Base-by-base conservation (phyloP, 2,797 vertebrate genomes). In the Sternarchorhynchus goeldii region DNA sequence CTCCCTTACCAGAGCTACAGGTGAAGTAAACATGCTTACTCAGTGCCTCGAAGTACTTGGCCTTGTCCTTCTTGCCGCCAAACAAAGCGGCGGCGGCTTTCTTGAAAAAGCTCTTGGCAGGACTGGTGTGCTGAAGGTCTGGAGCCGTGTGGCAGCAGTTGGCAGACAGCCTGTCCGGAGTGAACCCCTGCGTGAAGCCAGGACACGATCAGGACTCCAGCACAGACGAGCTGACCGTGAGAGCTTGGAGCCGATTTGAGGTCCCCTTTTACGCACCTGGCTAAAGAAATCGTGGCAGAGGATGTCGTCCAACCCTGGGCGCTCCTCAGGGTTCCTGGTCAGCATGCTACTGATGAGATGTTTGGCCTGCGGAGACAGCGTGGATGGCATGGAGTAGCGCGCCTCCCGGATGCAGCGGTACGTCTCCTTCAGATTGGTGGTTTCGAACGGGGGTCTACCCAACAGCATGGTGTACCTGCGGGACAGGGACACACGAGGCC, bases 81-180 rank as follows among this genome's bases (percentile, higher is more conserved):
- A 96, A 96, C 55, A 96, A 91, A 76, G 95, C 94, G 64, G 95
- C 94, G 57, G 94, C 95, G 0, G 95, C 94, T 86, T 95, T 95
- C 88, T 94, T 96, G 85, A 95, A 95, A 90, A 95, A 96, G 85
- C 91, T 96, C 87, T 94, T 95, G 36, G 94, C 93, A 32, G 95
- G 94, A 81, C 94, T 96, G 86, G 94, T 93, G 84, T 95, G 89
- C 83, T 95, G 94, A 82, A 96, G 95, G 73, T 95, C 94, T 34
- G 95, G 95, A 75, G 93, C 90, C 0, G 93, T 94, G 18, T 95
- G 93, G 87, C 95, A 95, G 87, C 94, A 96, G 87, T 90, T 95
- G 29, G 93, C 87, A 57, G 94, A 90, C 66, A 96, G 92, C 78
- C 91, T 91, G 4, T 95, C 95, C 0, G 95, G 95, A 74, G 94